Base-by-base conservation (phyloP, 1,140 invertebrate genomes). In the Muscidifurax raptorellus region DNA sequence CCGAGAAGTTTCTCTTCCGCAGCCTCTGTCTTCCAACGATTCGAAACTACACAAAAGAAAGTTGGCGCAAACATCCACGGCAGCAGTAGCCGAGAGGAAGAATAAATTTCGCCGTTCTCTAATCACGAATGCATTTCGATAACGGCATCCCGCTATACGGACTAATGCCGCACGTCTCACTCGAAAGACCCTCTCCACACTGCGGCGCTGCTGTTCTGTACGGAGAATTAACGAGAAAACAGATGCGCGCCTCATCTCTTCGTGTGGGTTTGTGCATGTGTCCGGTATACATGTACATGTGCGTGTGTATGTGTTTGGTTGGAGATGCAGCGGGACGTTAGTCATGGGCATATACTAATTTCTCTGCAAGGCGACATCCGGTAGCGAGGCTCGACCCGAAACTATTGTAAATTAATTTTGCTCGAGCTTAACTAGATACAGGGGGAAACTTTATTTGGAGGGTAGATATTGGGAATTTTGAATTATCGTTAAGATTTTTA, bases 321-420 rank as follows among this genome's bases (percentile, higher is more conserved):
- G 27, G n/a, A n/a, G 5, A 71, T 30, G 13, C 36, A 30, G 44
- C 6, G n/a, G n/a, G 6, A 40, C 77, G 77, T 66, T n/a, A 67
- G 78, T 80, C 32, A 67, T 80, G 52, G 27, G 15, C 76, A 59
- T 64, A n/a, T 64, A n/a, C 30, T 67, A 80, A 67, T 80, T 80
- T 66, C 36, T 64, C 28, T 12, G n/a, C 9, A 22, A 80, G 47
- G 28, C 78, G 78, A 67, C 78, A 80, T 80, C 59, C 78, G 78
- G 78, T 40, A 69, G 59, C n/a, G 15, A 27, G n/a, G 25, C 2
- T 22, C n/a, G 78, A 36, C 12, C 64, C 4, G 28, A 67, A 66
- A 18, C 78, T 67, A 80, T 69, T 40, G 64, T 25, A 80, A 67
- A 27, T 80, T 80, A 40, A 80, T 44, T 80, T 80, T 80, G 64